Conservation (phyloP, 2,797 vertebrate genomes). For the Rousettus madagascariensis region DNA sequence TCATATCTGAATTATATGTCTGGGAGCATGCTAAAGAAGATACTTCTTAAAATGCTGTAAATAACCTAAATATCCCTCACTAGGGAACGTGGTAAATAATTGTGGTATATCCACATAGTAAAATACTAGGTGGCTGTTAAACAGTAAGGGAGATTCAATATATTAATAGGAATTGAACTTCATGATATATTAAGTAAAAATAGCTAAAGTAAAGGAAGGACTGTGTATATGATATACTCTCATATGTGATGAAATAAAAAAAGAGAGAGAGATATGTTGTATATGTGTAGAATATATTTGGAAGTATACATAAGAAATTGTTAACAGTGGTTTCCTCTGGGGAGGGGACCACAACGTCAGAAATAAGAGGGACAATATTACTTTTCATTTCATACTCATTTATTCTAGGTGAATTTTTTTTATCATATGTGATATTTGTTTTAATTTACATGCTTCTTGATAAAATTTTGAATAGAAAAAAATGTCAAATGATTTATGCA, state of each 20-base stretch:
- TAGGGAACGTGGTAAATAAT: not conserved
- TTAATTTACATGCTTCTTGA: constrained; percentile 44
- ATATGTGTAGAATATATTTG: not conserved
- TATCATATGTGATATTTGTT: constrained; percentile 4
- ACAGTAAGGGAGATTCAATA: not conserved
- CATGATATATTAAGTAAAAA: constrained; percentile 20
- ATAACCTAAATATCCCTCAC: not conserved
- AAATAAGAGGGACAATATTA: not conserved
- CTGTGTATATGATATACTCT: not conserved
- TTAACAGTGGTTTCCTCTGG: not conserved
- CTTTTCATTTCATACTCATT: constrained; percentile 33
- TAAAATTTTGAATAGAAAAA: constrained; percentile 34
- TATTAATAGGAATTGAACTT: not conserved
- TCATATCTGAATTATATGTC: not conserved
- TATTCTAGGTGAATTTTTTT: constrained; percentile 37
- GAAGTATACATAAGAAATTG: not conserved
- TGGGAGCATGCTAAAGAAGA: not conserved
- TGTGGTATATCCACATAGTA: not conserved
- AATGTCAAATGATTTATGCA: constrained; percentile 34
- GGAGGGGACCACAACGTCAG: not conserved
- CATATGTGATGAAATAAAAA: not conserved
- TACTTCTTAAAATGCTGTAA: not conserved
- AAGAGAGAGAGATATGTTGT: not conserved
- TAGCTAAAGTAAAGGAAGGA: not conserved
- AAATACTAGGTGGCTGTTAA: not conserved